Evolutionary conservation across 2,888 invertebrate genomes (phyloP).

Genomic region (Plagiodera versicolora): DNA sequence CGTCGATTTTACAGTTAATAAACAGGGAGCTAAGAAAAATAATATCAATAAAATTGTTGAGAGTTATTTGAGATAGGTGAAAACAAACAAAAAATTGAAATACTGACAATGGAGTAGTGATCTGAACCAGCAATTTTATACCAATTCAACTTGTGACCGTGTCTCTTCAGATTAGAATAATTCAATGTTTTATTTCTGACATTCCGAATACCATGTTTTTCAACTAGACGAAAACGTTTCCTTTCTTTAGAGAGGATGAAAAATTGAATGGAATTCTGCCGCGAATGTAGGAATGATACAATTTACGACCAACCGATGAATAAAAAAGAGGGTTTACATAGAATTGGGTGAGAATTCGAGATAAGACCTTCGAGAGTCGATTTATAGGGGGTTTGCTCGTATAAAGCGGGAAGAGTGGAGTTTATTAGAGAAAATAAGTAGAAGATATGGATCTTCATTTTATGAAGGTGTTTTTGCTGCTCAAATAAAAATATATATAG

Average conservation of each 20-base stretch:
- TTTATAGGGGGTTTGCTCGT: neutral
- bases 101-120: too few species aligned
- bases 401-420: neutral
- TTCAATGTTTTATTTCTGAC: neutral
- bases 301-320: constrained; percentile 9
- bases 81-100: too few species aligned
- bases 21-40: too few species aligned
- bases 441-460: too few species aligned
- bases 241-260: constrained; percentile 7
- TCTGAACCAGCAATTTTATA: too few species aligned
- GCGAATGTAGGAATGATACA: constrained; percentile 3
- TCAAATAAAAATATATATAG: too few species aligned
- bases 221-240: neutral
- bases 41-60: too few species aligned
- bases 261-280: constrained; percentile 13
- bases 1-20: too few species aligned
- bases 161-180: neutral
- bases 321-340: constrained; percentile 10
- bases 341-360: constrained; percentile 15
- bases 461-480: too few species aligned
- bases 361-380: constrained; percentile 14
- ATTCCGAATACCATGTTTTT: neutral
- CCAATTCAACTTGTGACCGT: neutral
- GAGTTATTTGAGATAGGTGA: too few species aligned
- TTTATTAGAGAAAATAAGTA: too few species aligned